A percentile compares a stretch with the other conserved stretches of the same genome.
Conservation (phyloP, 2,888 invertebrate species). For the Habrosyne pyritoides region DNA sequence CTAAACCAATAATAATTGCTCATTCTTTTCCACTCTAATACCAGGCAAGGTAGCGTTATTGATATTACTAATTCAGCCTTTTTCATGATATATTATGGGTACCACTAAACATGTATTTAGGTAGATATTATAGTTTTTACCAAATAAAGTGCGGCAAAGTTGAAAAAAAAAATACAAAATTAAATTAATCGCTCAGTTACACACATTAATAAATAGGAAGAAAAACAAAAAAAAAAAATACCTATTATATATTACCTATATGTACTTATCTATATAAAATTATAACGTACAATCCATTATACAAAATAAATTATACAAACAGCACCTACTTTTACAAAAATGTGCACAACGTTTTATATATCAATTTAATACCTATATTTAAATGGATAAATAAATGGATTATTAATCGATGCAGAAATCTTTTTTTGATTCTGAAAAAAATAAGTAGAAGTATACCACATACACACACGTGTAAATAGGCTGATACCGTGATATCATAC, state of each 20-base stretch:
- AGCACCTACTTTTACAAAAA: constrained; percentile 5
- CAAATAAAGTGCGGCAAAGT: neutral
- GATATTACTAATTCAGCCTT: constrained; percentile 3
- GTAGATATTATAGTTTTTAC: too few species aligned
- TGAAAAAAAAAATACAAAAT: neutral
- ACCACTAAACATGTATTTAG: neutral
- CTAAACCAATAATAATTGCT: neutral
- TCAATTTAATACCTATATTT: neutral
- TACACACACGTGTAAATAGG: too few species aligned
- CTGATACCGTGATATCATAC: too few species aligned
- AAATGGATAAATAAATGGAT: neutral
- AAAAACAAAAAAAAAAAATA: neutral
- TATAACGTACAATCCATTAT: constrained; percentile 1
- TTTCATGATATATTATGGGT: neutral
- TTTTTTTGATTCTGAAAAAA: too few species aligned
- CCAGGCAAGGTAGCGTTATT: neutral
- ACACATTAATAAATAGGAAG: neutral
- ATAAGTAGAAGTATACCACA: too few species aligned
- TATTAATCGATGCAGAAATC: neutral
- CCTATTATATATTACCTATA: neutral
- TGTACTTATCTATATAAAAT: neutral
- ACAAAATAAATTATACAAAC: constrained; percentile 3
- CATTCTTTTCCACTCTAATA: neutral
- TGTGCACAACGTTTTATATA: constrained; percentile 1
- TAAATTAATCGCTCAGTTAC: neutral